phyloP scores from a whole-genome alignment of 2,797 vertebrate species.

The Lepilemur ruficaudatus region DNA sequence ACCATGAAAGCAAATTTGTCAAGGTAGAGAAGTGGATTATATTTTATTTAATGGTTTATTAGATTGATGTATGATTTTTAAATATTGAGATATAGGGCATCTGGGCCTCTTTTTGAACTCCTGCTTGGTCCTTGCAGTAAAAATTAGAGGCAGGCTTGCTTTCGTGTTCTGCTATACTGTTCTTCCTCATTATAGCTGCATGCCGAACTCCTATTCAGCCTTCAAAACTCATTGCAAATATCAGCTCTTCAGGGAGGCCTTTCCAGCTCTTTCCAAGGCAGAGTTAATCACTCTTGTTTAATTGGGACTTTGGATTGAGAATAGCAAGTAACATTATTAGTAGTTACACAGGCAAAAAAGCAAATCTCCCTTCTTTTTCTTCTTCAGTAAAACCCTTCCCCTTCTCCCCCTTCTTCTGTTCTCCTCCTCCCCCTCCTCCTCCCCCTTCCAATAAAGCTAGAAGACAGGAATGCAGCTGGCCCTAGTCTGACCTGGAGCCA shows the following conservation, averaged over 20 bases:
- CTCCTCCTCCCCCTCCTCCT: too few relatives aligned
- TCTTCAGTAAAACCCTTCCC: neutral
- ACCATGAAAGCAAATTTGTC: neutral
- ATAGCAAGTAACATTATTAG: neutral
- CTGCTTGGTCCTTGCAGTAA: neutral
- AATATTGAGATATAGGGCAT: neutral
- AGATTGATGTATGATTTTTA: neutral
- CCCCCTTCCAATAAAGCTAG: neutral
- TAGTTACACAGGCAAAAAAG: neutral
- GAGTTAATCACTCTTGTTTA: neutral
- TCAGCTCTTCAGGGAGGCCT: neutral
- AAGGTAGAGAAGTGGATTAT: neutral
- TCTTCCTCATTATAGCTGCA: neutral
- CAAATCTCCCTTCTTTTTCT: neutral
- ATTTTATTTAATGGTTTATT: neutral
- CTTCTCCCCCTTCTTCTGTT: neutral
- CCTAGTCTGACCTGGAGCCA: neutral
- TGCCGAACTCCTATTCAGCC: neutral
- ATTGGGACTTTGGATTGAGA: neutral
- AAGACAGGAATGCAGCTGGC: neutral
- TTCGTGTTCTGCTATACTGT: neutral
- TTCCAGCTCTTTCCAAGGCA: neutral
- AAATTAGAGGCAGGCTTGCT: neutral
- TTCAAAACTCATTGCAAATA: constrained; percentile 10
- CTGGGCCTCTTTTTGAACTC: neutral